Evolutionary conservation across 2,888 invertebrate genomes (phyloP).

Genomic region (Pardosa pseudoannulata): DNA sequence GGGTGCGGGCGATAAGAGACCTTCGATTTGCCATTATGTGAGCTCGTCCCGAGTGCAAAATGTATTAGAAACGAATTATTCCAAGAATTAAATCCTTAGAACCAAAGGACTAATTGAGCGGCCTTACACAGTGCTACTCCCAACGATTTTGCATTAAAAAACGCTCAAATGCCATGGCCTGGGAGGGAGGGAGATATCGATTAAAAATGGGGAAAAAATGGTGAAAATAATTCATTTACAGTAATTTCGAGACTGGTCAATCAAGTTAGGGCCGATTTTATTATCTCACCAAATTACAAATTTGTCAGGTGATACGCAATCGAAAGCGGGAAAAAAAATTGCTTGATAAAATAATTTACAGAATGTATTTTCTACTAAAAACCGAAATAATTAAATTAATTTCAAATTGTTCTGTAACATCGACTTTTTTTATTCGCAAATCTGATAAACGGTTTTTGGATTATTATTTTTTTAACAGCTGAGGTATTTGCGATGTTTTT

Average conservation of each 20-base stretch:
- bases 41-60: conserved; percentile 48
- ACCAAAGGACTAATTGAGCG: conserved; percentile 61
- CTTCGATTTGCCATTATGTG: conserved; percentile 71
- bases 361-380: no score
- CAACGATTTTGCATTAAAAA: conserved; percentile 68
- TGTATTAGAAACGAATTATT: conserved; percentile 72
- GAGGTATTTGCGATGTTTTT: no score
- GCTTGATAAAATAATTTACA: no score
- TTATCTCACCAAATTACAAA: conserved; percentile 30
- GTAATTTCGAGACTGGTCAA: conserved; percentile 65
- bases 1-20: conserved; percentile 53
- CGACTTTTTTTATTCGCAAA: no score
- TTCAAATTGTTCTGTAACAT: no score
- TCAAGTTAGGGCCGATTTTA: conserved; percentile 55
- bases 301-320: no score
- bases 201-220: conserved; percentile 23
- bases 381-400: no score
- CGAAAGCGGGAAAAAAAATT: background rate
- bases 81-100: conserved; percentile 61
- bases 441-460: no score
- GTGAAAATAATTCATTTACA: conserved; percentile 63
- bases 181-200: conserved; percentile 6
- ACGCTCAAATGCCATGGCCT: conserved; percentile 52
- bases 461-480: no score
- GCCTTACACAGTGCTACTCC: conserved; percentile 40